Evolutionary conservation across 2,888 invertebrate genomes (phyloP), one percentile per base, ranked within the genome.

Genomic region (Chrysolina oricalcia): DNA sequence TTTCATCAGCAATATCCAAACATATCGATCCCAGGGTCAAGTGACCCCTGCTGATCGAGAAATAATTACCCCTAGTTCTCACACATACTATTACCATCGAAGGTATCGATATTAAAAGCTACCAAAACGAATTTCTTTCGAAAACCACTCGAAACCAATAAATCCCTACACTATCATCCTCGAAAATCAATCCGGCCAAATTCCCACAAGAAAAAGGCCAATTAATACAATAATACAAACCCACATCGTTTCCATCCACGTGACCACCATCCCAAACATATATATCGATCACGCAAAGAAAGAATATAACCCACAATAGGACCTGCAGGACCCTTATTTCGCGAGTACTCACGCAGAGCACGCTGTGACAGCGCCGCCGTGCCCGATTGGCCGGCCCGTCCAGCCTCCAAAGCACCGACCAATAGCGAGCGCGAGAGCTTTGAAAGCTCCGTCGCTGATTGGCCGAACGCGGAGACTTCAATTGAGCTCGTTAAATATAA

Each of bases 401-500:
- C 78, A 48, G 74, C 81, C 78, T 81, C 74, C 78, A 56, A 65
- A 70, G 76, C 73, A 50, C 35, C 67, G 69, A 63, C 85, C 85
- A 85, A 85, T 85, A 48, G 68, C 59, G 66, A 17, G n/a, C 23
- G 27, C 59, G 23, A 56, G 46, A 74, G 75, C 80, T 78, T 78
- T 78, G 73, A 78, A 76, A 77, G 53, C 72, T 65, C n/a, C 27
- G 63, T 71, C 74, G 68, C 72, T 78, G 73, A 87, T 87, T 86
- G 86, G 87, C 77, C 80, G 79, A 70, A 79, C 71, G 77, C 75
- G 75, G 73, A 78, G 74, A 77, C 78, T 78, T 81, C 85, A 87
- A 87, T 88, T 87, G 85, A 87, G 85, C 89, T 88, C 85, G 89
- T 89, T 88, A 89, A 88, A 87, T 89, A 89, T 89, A 89, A 89